phyloP scores from a whole-genome alignment of 2,888 invertebrate species.

The Orchesella flavescens region DNA sequence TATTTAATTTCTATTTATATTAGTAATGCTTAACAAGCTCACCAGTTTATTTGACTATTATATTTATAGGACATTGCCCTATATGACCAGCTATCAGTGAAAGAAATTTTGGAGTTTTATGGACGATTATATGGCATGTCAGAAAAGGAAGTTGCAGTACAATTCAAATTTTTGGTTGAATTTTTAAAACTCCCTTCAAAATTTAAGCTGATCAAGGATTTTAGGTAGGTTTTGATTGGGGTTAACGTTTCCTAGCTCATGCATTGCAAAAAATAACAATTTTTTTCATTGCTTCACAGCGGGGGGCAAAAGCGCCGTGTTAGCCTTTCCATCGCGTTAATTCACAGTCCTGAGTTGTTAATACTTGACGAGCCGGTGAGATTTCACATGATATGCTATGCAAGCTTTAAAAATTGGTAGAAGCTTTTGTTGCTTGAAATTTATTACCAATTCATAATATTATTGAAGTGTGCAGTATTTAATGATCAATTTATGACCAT shows the following conservation, averaged over 20 bases:
- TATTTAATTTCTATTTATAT: background rate
- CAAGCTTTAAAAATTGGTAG: background rate
- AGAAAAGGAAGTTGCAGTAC: slow-evolving; percentile 19
- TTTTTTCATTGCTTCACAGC: too few relatives aligned
- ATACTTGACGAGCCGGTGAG: slow-evolving; percentile 87
- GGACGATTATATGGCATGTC: slow-evolving; percentile 58
- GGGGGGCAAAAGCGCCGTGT: slow-evolving; percentile 75
- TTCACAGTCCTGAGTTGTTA: slow-evolving; percentile 76
- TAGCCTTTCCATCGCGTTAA: slow-evolving; percentile 74
- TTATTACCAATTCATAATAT: too few relatives aligned
- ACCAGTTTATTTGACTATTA: too few relatives aligned
- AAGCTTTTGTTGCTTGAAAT: background rate
- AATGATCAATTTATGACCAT: background rate
- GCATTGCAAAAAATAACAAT: too few relatives aligned
- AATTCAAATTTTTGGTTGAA: slow-evolving; percentile 16
- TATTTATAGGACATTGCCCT: slow-evolving; percentile 54
- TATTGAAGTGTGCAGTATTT: background rate
- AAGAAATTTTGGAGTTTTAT: slow-evolving; percentile 53
- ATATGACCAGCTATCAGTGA: slow-evolving; percentile 51
- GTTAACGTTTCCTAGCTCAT: slow-evolving; percentile 20
- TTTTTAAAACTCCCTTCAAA: slow-evolving; percentile 38
- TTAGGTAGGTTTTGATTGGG: too few relatives aligned
- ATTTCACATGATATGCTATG: too few relatives aligned
- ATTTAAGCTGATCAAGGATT: slow-evolving; percentile 18
- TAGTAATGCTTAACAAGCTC: background rate